Percentiles rank a stretch among this genome's conserved stretches.
These are phyloP conservation scores for Branchinecta lindahli DNA, from an alignment of 1,140 invertebrate genomes.

Conservation along the genomic window DNA sequence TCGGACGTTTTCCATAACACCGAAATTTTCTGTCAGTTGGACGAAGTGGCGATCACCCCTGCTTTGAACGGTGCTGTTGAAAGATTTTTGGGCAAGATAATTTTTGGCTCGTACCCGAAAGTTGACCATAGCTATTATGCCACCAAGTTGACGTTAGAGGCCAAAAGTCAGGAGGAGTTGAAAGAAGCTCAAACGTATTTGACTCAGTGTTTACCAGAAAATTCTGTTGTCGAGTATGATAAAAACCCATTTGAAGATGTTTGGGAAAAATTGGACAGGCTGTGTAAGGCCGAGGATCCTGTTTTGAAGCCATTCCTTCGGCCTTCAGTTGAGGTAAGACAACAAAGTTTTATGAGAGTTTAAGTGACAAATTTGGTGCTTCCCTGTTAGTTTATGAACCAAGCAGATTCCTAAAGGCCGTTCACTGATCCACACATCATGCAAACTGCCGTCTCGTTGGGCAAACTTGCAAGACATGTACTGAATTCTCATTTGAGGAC, in stretches of 20 bases:
- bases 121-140: conserved; percentile 32
- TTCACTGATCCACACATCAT: too few relatives aligned
- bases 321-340: not conserved
- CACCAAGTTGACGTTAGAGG: conserved; percentile 37
- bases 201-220: conserved; percentile 21
- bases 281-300: not conserved
- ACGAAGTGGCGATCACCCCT: conserved; percentile 41
- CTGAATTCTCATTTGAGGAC: too few relatives aligned
- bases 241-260: conserved; percentile 19
- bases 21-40: conserved; percentile 37
- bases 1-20: conserved; percentile 11
- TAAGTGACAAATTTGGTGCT: not conserved
- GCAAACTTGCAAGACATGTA: too few relatives aligned
- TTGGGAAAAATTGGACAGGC: not conserved
- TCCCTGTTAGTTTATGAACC: too few relatives aligned
- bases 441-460: too few relatives aligned
- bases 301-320: not conserved
- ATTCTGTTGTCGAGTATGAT: conserved; percentile 24
- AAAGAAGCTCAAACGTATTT: conserved; percentile 29
- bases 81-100: conserved; percentile 37
- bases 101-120: conserved; percentile 52
- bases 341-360: not conserved
- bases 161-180: conserved; percentile 26
- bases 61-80: conserved; percentile 38
- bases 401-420: too few relatives aligned